phyloP scores from a whole-genome alignment of 2,113 vertebrate genomes.

The Rattus rattus region DNA sequence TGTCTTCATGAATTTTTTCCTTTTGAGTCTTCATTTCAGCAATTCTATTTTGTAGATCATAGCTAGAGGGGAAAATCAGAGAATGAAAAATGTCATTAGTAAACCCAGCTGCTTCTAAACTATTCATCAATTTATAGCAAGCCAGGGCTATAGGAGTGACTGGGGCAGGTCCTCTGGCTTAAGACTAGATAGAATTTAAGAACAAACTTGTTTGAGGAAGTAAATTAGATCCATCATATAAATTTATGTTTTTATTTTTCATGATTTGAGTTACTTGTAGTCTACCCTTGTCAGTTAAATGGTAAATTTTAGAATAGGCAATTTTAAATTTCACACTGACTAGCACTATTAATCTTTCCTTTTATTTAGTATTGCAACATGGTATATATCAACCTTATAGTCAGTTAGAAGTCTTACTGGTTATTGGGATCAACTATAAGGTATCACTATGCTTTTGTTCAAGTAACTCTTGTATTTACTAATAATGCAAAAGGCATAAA shows the following conservation, averaged over 20 bases:
- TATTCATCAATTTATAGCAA: conserved; percentile 43
- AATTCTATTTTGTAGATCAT: conserved; percentile 92
- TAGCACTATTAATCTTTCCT: not conserved
- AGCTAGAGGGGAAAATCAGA: conserved; percentile 82
- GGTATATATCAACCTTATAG: not conserved
- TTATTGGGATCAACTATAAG: not conserved
- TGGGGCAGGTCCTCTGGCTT: not conserved
- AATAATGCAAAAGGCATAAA: not conserved
- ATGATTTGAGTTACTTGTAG: not conserved
- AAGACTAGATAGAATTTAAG: conserved; percentile 45
- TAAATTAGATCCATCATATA: not conserved
- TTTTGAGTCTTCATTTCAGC: conserved; percentile 91
- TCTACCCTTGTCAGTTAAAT: not conserved
- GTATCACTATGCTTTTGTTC: not conserved
- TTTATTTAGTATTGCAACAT: not conserved
- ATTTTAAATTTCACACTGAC: not conserved
- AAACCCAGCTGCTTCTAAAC: conserved; percentile 49
- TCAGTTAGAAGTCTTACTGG: not conserved
- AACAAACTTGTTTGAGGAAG: conserved; percentile 34
- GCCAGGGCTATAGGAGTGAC: not conserved
- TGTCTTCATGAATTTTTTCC: conserved; percentile 92
- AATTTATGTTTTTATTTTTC: not conserved
- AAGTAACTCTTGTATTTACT: not conserved
- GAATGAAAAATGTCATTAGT: conserved; percentile 17
- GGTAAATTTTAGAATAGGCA: not conserved